Base-by-base conservation (phyloP, 2,113 vertebrate genomes). In the Puntigrus tetrazona region DNA sequence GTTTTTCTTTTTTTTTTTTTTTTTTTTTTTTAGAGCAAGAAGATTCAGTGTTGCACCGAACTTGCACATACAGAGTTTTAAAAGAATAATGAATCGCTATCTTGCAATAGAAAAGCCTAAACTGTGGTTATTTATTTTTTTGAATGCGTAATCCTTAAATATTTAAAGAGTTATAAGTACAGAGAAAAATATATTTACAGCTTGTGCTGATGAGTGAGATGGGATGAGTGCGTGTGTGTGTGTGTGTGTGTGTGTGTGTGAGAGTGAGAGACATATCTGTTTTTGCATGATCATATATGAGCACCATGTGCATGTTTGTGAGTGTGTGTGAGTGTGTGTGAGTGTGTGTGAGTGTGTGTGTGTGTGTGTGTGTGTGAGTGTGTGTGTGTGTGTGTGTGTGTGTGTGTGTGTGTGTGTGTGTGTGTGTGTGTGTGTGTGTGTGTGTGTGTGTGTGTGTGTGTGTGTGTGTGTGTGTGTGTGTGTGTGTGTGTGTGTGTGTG, bases 71-170 rank as follows among this genome's bases (percentile, higher is more conserved):
- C 86, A 87, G 87, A 90, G 86, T 88, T 84, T 83, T 86, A 87
- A 84, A 74, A 78, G 86, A 77, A 4, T 45, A 73, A 80, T 78
- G 20, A 43, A 85, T 84, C 85, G 87, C 36, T 85, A 41, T 88
- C 82, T 92, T 91, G 87, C 87, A 89, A 88, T 86, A 82, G 52
- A 81, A 81, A 90, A 84, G 47, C 27, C 73, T 73, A 72, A 47
- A 90, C 88, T 91, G 88, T 92, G 90, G 90, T 92, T 93, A 93
- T 94, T 93, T 95, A 92, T 92, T 91, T 92, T 50, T 92, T 92
- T 84, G 75, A 90, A 85, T 82, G 90, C 87, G 88, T 84, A 89
- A 80, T 91, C 78, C 74, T 90, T 25, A 88, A 89, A 91, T 90
- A 90, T 90, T 88, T 92, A 91, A 88, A 82, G 88, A 90, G 69